Percentiles rank a stretch among this genome's conserved stretches.
phyloP scores from a whole-genome alignment of 1,140 invertebrate species.

The Calycopis cecrops region DNA sequence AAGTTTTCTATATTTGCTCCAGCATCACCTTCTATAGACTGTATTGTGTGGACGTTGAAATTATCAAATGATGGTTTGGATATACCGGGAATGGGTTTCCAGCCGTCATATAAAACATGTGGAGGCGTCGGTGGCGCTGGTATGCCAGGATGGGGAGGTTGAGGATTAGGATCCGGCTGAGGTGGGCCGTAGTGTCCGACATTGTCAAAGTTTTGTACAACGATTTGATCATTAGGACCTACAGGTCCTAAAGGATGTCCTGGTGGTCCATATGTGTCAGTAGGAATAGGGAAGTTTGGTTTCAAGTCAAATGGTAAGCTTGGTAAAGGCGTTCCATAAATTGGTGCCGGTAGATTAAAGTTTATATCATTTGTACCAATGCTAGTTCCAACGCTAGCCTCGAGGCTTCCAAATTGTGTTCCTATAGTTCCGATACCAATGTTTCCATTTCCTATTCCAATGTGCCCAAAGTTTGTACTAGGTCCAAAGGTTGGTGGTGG shows the following conservation, averaged over 20 bases:
- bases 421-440: constrained; percentile 30
- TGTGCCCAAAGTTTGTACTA: constrained; percentile 19
- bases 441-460: constrained; percentile 23
- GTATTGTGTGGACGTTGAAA: constrained; percentile 32
- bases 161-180: constrained; percentile 70
- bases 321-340: constrained; percentile 67
- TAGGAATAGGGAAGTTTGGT: constrained; percentile 64
- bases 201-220: constrained; percentile 45
- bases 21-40: constrained; percentile 25
- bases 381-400: constrained; percentile 50
- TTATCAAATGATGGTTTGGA: constrained; percentile 46
- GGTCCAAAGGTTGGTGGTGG: constrained; percentile 37
- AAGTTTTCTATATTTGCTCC: constrained; percentile 33
- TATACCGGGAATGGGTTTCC: constrained; percentile 86
- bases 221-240: constrained; percentile 54
- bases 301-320: constrained; percentile 68
- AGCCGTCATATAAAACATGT: constrained; percentile 87
- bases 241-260: constrained; percentile 52
- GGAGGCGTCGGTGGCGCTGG: constrained; percentile 83
- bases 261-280: constrained; percentile 67
- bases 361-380: constrained; percentile 57
- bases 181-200: constrained; percentile 74
- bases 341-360: constrained; percentile 61
- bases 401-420: constrained; percentile 29
- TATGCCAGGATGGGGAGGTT: constrained; percentile 78